phyloP scores from a whole-genome alignment of 2,113 vertebrate genomes.

The Urocynchramus pylzowi region DNA sequence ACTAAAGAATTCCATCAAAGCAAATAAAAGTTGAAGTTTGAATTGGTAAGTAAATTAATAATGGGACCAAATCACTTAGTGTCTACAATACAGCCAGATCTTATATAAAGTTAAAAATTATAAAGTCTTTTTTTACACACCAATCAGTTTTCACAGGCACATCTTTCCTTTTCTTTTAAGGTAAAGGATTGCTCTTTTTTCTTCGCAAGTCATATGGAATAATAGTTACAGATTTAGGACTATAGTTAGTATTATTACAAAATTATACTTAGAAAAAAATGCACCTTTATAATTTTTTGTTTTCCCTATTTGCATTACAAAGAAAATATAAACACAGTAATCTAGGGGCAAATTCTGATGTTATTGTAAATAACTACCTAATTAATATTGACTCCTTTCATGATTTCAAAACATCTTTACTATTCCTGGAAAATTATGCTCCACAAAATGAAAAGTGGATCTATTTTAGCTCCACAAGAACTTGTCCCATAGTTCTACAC shows the following conservation, averaged over 20 bases:
- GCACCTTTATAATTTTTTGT: neutral
- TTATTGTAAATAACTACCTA: neutral
- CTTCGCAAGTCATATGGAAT: neutral
- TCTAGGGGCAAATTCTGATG: neutral
- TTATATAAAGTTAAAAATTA: neutral
- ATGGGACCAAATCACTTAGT: neutral
- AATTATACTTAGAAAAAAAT: neutral
- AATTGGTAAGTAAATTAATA: conserved; percentile 7
- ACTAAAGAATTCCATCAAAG: neutral
- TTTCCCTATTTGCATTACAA: neutral
- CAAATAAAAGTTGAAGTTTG: neutral
- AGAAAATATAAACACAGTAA: neutral
- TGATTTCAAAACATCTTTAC: neutral
- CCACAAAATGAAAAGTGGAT: neutral
- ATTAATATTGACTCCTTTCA: neutral
- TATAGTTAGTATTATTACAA: neutral
- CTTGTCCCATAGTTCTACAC: neutral
- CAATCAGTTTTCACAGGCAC: neutral
- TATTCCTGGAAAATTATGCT: neutral
- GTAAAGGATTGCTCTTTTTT: neutral
- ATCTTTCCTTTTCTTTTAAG: neutral
- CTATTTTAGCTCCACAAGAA: neutral
- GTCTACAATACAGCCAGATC: neutral
- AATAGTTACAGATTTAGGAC: neutral
- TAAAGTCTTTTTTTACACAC: neutral